Base-by-base conservation (phyloP, 1,140 invertebrate species). In the Daktulosphaira vitifoliae region DNA sequence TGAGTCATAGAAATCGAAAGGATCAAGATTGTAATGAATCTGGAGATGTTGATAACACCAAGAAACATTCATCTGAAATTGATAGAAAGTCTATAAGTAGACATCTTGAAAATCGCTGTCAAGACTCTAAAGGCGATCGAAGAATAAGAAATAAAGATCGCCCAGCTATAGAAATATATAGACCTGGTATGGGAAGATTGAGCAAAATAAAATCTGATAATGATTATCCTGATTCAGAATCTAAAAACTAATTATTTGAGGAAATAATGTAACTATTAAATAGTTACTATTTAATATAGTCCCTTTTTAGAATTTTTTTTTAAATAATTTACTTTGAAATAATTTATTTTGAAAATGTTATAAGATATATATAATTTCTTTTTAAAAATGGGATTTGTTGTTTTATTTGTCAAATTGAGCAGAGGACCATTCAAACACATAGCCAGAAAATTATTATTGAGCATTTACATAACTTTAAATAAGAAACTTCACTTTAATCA, bases 151-250 rank as follows among this genome's bases (percentile, higher is more conserved):
- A 62, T 46, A 68, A 86, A 82, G 84, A 87, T 73, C 82, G 85
- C 49, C 85, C 85, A 9, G 80, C 82, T 44, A 80, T 86, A 68
- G 82, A 83, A 66, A 85, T 87, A 66, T 87, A 87, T 73, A 79
- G 84, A 62, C 85, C 85, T 5, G 84, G 85, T 25, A 86, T 86
- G 84, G 82, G 84, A 2, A 82, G 80, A 72, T 83, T 85, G 70
- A 84, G 82, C 68, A 84, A 83, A 71, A 82, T 84, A 66, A 77
- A 82, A 16, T 16, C 25, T 23, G 65, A 65, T 3, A 53, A 52
- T 52, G 50, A 52, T 23, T 39, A 4, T 52, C 23, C 8, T 29
- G 54, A 62, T 23, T 29, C 39, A 46, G 42, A 62, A 46, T 5
- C 54, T 9, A 29, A 62, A n/a, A 62, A 62, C n/a, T 62, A 56